These are phyloP conservation scores for Lutraria rhynchaena DNA, from an alignment of 1,140 invertebrate genomes.

Conservation along the genomic window DNA sequence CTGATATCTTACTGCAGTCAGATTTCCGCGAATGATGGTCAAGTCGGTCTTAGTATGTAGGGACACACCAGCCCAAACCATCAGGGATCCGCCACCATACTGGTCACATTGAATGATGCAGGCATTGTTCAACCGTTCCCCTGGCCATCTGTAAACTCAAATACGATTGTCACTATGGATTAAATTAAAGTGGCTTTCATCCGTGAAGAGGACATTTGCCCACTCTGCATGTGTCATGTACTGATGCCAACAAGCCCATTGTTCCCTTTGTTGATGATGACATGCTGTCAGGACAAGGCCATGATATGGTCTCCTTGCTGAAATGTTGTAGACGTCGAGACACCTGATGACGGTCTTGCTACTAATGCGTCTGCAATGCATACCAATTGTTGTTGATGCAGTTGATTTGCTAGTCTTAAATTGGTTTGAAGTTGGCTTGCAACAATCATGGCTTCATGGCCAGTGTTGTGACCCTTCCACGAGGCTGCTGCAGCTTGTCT, in stretches of 20 bases:
- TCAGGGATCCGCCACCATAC: conserved; percentile 29
- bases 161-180: background rate
- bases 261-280: conserved; percentile 13
- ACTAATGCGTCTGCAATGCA: conserved; percentile 9
- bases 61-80: conserved; percentile 32
- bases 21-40: conserved; percentile 1
- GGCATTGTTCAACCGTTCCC: conserved; percentile 19
- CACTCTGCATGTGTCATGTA: conserved; percentile 31
- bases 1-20: conserved; percentile 2
- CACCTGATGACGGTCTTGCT: background rate
- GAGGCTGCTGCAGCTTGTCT: background rate
- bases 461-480: background rate
- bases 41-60: conserved; percentile 14
- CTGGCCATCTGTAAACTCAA: conserved; percentile 23
- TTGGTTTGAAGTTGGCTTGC: background rate
- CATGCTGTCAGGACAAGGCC: conserved; percentile 24
- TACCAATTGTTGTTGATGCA: conserved; percentile 1
- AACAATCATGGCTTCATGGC: background rate
- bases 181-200: conserved; percentile 9
- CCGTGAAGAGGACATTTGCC: conserved; percentile 8
- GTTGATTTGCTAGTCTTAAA: background rate
- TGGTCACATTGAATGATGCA: conserved; percentile 15
- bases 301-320: conserved; percentile 18
- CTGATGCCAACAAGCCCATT: conserved; percentile 19
- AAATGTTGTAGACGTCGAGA: background rate